Evolutionary conservation across 2,113 vertebrate genomes (phyloP).

Genomic region (Cichladusa arquata): DNA sequence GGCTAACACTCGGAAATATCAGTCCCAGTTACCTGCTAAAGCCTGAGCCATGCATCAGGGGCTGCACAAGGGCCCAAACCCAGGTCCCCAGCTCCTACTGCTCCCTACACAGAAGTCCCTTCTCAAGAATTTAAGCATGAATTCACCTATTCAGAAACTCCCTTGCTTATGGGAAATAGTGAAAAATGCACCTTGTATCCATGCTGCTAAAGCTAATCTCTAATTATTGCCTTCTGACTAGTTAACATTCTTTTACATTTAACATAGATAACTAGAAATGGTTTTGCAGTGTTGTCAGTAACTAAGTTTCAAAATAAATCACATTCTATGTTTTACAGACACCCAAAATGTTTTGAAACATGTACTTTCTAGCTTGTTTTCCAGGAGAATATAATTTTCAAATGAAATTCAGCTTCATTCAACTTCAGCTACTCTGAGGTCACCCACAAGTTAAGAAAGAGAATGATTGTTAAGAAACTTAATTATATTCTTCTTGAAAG

Average conservation of each 20-base stretch:
- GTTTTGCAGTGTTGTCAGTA: neutral
- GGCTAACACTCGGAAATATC: neutral
- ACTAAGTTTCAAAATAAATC: neutral
- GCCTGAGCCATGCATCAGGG: neutral
- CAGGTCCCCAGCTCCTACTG: neutral
- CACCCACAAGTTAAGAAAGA: neutral
- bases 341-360: neutral
- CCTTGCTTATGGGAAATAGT: neutral
- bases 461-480: neutral
- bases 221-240: neutral
- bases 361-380: neutral
- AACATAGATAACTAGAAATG: neutral
- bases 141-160: neutral
- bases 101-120: neutral
- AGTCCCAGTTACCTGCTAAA: neutral
- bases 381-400: neutral
- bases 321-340: neutral
- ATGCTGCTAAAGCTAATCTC: neutral
- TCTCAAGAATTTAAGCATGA: neutral
- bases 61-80: neutral
- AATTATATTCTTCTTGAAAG: neutral
- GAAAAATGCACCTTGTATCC: neutral
- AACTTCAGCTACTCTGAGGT: neutral
- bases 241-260: neutral
- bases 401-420: neutral